These are phyloP conservation scores for Cyaniris semiargus DNA, from an alignment of 2,888 invertebrate species.

Conservation along the genomic window DNA sequence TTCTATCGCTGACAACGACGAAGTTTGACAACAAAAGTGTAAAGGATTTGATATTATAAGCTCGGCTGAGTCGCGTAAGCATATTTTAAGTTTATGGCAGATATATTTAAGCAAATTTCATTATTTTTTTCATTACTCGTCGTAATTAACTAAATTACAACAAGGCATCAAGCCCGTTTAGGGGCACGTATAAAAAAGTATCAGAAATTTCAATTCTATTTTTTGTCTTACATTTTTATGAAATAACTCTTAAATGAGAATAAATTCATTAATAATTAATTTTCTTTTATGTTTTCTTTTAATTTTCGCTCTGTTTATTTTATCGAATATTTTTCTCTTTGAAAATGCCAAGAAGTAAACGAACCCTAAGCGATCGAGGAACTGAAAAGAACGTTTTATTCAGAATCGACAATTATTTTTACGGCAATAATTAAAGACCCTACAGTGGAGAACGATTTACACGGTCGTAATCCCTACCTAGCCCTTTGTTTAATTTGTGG, in stretches of 20 bases:
- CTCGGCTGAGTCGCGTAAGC: background rate
- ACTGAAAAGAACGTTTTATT: background rate
- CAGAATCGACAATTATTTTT: slow-evolving; percentile 41
- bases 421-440: slow-evolving; percentile 41
- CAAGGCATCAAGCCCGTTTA: too few species aligned
- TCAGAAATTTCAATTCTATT: too few species aligned
- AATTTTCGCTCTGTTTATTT: background rate
- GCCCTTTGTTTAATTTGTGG: slow-evolving; percentile 38
- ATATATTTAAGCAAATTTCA: too few species aligned
- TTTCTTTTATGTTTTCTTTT: background rate
- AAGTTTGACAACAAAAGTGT: background rate
- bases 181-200: too few species aligned
- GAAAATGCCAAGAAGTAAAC: background rate
- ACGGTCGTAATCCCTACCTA: slow-evolving; percentile 41
- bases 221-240: too few species aligned
- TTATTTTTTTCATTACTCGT: too few species aligned
- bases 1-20: background rate
- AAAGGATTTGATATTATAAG: background rate
- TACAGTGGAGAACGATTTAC: slow-evolving; percentile 47
- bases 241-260: too few species aligned
- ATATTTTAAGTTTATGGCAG: background rate
- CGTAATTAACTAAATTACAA: too few species aligned
- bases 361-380: background rate
- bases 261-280: background rate
- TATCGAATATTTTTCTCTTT: background rate